Evolutionary conservation across 2,113 vertebrate genomes (phyloP).

Genomic region (Silurus asotus): DNA sequence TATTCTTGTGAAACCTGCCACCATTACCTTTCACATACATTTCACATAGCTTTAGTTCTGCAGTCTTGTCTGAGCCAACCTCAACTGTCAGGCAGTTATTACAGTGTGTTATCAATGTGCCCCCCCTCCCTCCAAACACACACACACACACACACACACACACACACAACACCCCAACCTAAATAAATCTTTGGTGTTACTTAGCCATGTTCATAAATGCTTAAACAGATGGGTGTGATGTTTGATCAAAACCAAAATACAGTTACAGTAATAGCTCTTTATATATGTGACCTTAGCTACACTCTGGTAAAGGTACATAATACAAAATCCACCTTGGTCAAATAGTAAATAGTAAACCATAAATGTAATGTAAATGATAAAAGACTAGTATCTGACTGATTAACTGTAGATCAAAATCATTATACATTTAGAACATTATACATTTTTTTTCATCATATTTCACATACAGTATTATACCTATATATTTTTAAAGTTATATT

Average conservation of each 20-base stretch:
- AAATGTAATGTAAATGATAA: background rate
- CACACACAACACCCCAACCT: background rate
- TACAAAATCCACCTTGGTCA: slow-evolving; percentile 8
- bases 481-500: background rate
- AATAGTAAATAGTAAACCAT: background rate
- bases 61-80: background rate
- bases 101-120: background rate
- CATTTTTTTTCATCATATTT: background rate
- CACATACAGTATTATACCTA: background rate
- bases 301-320: background rate
- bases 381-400: background rate
- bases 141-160: too few relatives aligned
- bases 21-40: background rate
- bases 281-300: background rate
- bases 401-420: background rate
- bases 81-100: background rate
- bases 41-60: background rate
- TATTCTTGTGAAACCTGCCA: background rate
- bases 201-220: background rate
- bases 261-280: background rate
- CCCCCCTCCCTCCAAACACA: background rate
- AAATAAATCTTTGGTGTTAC: background rate
- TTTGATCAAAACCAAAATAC: slow-evolving; percentile 1
- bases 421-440: background rate
- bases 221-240: background rate